Evolutionary conservation across 2,113 vertebrate species (phyloP).

Genomic region (Neofelis nebulosa): DNA sequence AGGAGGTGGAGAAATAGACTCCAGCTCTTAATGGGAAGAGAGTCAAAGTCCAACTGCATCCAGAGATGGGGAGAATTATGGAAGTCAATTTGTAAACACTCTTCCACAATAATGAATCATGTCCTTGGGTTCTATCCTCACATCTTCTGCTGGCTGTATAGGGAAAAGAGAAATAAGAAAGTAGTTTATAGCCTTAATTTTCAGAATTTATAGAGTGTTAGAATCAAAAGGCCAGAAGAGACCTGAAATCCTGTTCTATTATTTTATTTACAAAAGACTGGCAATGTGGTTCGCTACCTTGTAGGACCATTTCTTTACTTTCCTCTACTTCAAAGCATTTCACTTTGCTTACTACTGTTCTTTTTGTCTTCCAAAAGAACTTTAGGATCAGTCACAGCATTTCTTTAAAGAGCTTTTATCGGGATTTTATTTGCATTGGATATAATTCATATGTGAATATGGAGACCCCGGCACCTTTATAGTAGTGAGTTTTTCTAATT

Average conservation of each 20-base stretch:
- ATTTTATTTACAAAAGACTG: background rate
- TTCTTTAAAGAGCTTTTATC: background rate
- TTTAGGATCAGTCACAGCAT: background rate
- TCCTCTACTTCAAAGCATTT: background rate
- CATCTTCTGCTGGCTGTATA: background rate
- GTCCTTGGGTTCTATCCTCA: background rate
- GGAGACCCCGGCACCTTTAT: background rate
- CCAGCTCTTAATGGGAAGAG: background rate
- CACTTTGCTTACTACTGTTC: background rate
- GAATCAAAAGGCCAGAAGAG: background rate
- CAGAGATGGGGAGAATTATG: background rate
- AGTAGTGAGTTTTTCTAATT: background rate
- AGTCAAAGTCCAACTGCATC: background rate
- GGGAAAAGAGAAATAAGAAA: background rate
- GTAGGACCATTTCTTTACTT: background rate
- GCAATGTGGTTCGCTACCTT: background rate
- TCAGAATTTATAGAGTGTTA: background rate
- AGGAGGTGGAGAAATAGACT: background rate
- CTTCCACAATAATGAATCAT: background rate
- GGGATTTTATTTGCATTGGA: background rate
- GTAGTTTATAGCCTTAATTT: background rate
- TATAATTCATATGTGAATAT: background rate
- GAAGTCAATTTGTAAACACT: background rate
- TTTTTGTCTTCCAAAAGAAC: background rate
- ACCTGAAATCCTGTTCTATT: background rate